A percentile compares a stretch with the other conserved stretches of the same genome.
These are phyloP conservation scores for Margarornis squamiger DNA, from an alignment of 2,797 vertebrate genomes.

Conservation along the genomic window DNA sequence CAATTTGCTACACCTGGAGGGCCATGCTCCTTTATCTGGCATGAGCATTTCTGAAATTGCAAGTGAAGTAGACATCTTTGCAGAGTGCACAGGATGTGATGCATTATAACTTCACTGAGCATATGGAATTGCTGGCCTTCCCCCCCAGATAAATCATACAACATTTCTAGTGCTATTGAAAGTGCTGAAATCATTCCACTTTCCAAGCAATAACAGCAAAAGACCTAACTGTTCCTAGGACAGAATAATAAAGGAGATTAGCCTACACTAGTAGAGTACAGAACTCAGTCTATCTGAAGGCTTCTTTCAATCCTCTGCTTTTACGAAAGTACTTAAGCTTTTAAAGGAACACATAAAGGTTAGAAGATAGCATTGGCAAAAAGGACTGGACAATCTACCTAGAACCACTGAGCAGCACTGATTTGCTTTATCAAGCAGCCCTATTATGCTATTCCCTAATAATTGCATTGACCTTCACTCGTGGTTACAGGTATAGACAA, in stretches of 20 bases:
- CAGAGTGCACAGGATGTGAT: background rate
- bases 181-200: background rate
- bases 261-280: background rate
- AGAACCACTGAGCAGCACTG: background rate
- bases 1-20: background rate
- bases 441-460: background rate
- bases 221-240: background rate
- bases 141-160: background rate
- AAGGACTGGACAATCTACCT: background rate
- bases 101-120: background rate
- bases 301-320: background rate
- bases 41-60: background rate
- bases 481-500: background rate
- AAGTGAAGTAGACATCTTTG: background rate
- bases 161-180: background rate
- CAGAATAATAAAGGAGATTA: background rate
- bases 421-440: background rate
- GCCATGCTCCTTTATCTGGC: rapidly evolving
- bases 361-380: background rate
- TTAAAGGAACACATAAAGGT: background rate
- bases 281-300: background rate
- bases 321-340: background rate
- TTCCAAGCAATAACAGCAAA: background rate
- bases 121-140: background rate
- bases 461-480: background rate